Base-by-base conservation (phyloP, 1,140 invertebrate species). In the Harpegnathos saltator region DNA sequence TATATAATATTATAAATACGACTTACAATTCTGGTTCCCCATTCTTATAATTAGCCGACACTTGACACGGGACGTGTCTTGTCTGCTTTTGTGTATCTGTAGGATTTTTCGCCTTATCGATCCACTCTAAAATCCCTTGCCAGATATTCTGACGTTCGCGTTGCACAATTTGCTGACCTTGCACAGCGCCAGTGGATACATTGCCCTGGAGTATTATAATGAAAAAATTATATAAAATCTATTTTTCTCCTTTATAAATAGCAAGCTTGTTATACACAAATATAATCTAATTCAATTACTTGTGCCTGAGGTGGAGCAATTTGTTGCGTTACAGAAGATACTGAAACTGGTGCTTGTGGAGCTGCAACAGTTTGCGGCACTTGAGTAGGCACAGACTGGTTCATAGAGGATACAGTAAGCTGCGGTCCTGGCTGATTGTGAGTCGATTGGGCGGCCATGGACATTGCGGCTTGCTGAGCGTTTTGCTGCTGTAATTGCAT, bases 101-200 rank as follows among this genome's bases (percentile, higher is more conserved):
- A 9, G 96, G 95, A 89, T 95, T 96, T 69, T 96, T 95, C 48
- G 95, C 95, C 92, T 98, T 99, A 90, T 99, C 98, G 86, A 98
- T 97, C 97, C 98, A 99, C 93, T 99, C 98, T 3, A 99, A 92
- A 0, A 97, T 94, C 12, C 98, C 98, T 87, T 96, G 96, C 98
- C 98, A 98, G 90, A 98, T 98, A 56, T 95, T 96, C 19, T 95
- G 96, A 56, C 97, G 95, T 84, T 97, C 96, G 56, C 95, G 91
- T 24, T 72, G 90, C 59, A 63, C 85, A 78, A 92, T 82, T 69
- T 90, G 88, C 81, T 94, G 93, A 50, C 83, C 89, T 48, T 85
- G 69, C 33, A 91, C 90, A 74, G 87, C 50, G n/a, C 86, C 88
- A 82, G 80, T 86, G 26, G 85, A 48, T 54, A 92, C 90, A 61